Base-by-base conservation (phyloP, 2,888 invertebrate species). In the Perdita meconis region DNA sequence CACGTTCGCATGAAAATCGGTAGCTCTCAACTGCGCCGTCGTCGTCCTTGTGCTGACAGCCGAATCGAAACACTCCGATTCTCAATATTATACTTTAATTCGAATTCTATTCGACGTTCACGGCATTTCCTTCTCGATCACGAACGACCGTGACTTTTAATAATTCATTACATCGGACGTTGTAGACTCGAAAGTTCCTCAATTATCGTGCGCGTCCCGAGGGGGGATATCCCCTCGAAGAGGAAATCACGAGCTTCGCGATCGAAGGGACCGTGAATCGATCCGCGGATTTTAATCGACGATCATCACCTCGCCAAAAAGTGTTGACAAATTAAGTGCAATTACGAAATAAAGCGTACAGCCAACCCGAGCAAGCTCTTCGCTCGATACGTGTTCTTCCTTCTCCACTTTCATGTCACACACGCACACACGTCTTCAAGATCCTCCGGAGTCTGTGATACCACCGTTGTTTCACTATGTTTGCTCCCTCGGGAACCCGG, bases 1-100 rank as follows among this genome's bases (percentile, higher is more conserved):
- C 88, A 93, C 93, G 87, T 89, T 93, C 89, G 93, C 93, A 91
- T 93, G 93, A 93, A 47, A 47, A 88, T 87, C 86, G 90, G 89
- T 90, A 92, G 90, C 92, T 92, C 91, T 91, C 91, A 88, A 89
- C 88, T 84, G 86, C 88, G 86, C 83, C 87, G 83, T 83, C 88
- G 76, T 78, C 80, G 69, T 83, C 81, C 67, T 79, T 81, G 78
- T 83, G 81, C 79, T 80, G 86, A 71, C 80, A 80, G 72, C 78
- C 70, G 69, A 82, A 81, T 74, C 72, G 70, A 68, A n/a, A 64
- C 68, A 13, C 50, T 67, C 57, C 51, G 38, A 65, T 67, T 63
- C 51, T 71, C n/a, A n/a, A 60, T 61, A 34, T 50, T 40, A 70
- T 76, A 44, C 42, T 38, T 10, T 8, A 56, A 34, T 57, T 70